Conservation (phyloP, 2,888 invertebrate species). For the Acrobasis repandana region DNA sequence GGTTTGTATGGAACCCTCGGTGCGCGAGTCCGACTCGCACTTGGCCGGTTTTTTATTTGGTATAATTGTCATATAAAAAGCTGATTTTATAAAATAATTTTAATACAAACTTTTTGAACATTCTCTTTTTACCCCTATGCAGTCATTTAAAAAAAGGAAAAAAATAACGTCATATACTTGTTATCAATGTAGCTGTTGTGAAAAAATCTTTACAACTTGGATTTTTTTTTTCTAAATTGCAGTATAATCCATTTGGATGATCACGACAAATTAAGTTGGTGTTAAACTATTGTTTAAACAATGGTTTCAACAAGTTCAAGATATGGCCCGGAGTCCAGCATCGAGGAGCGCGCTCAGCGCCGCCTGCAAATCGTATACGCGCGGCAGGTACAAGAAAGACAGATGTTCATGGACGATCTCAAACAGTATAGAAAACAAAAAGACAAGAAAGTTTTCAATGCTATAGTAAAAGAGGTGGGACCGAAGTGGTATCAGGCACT, state of each 20-base stretch:
- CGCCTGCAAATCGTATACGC: constrained; percentile 57
- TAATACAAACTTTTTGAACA: too few relatives aligned
- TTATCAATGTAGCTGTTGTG: not conserved
- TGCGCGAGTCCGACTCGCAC: too few relatives aligned
- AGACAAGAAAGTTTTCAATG: constrained; percentile 41
- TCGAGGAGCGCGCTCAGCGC: constrained; percentile 44
- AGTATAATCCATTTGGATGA: constrained; percentile 33
- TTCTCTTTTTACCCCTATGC: too few relatives aligned
- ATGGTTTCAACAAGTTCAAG: constrained; percentile 49
- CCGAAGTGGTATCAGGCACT: constrained; percentile 73
- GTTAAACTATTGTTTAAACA: constrained; percentile 13
- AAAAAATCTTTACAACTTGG: not conserved
- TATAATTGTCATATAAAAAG: too few relatives aligned
- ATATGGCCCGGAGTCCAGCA: constrained; percentile 45
- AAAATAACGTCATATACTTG: not conserved
- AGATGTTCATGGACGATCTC: constrained; percentile 68
- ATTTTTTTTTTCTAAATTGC: constrained; percentile 57
- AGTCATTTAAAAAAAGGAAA: constrained; percentile 4
- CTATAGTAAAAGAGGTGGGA: constrained; percentile 50
- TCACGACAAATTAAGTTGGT: not conserved
- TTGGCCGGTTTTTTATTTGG: too few relatives aligned
- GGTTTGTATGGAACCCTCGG: too few relatives aligned
- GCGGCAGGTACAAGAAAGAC: constrained; percentile 55
- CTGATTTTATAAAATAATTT: too few relatives aligned
- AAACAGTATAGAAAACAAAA: constrained; percentile 49